Conservation (phyloP, 2,888 invertebrate genomes). For the Lasius fuliginosus region DNA sequence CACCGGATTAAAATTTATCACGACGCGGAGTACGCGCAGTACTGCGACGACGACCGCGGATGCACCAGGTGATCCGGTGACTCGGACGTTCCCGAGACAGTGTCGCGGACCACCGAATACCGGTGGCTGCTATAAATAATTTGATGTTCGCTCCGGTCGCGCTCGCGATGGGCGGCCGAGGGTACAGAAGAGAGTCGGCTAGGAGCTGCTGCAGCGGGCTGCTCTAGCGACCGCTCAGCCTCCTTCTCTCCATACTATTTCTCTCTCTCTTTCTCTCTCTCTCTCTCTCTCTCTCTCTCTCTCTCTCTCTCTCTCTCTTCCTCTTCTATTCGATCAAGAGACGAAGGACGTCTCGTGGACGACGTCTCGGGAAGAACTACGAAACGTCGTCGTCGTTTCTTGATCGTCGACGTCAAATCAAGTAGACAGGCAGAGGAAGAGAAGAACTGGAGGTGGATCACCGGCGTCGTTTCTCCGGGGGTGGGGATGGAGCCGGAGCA, state of each 20-base stretch:
- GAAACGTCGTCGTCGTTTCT: slow-evolving; percentile 33
- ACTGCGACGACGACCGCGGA: not conserved
- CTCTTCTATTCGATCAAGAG: slow-evolving; percentile 17
- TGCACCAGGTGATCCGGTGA: slow-evolving; percentile 63
- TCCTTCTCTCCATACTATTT: slow-evolving; percentile 44
- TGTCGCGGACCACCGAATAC: slow-evolving; percentile 58
- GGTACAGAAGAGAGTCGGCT: slow-evolving; percentile 71
- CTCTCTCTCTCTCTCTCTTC: slow-evolving; percentile 42
- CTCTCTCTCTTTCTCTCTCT: slow-evolving; percentile 38
- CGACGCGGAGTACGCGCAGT: slow-evolving; percentile 54
- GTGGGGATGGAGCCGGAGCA: slow-evolving; percentile 90
- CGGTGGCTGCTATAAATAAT: slow-evolving; percentile 72
- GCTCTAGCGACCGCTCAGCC: slow-evolving; percentile 55
- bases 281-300: slow-evolving; percentile 30
- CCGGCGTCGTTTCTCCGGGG: slow-evolving; percentile 88
- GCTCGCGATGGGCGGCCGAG: slow-evolving; percentile 58
- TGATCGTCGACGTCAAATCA: slow-evolving; percentile 47
- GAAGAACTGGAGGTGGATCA: slow-evolving; percentile 87
- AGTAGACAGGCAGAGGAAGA: slow-evolving; percentile 69
- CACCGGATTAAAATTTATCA: slow-evolving; percentile 1
- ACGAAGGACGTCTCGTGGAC: slow-evolving; percentile 23
- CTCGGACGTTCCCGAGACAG: slow-evolving; percentile 31
- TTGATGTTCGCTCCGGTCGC: slow-evolving; percentile 62
- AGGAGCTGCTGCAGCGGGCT: slow-evolving; percentile 70
- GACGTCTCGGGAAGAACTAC: not conserved